A percentile compares a stretch with the other conserved stretches of the same genome.
phyloP scores from a whole-genome alignment of 2,113 vertebrate species.

The Brachypteracias leptosomus region DNA sequence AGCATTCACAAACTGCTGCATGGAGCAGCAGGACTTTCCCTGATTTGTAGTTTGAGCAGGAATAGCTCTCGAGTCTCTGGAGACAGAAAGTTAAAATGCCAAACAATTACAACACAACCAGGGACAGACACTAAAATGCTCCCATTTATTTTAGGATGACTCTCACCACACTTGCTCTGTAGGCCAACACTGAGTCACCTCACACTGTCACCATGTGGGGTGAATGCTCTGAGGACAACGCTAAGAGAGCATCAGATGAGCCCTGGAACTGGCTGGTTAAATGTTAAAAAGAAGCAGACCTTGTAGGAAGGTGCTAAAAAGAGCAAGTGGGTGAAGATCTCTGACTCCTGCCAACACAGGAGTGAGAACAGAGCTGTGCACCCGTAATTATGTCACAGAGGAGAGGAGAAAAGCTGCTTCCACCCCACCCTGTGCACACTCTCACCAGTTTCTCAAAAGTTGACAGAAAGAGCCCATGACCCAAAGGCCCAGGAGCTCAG shows the following conservation, averaged over 20 bases:
- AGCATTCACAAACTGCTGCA: not conserved
- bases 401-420: not conserved
- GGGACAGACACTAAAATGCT: not conserved
- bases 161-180: not conserved
- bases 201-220: not conserved
- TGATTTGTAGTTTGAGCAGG: not conserved
- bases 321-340: not conserved
- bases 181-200: not conserved
- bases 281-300: not conserved
- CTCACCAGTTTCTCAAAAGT: not conserved
- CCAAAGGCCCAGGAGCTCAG: rapidly evolving
- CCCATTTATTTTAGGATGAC: conserved; percentile 18
- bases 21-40: not conserved
- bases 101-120: not conserved
- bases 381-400: not conserved
- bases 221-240: not conserved
- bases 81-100: conserved; percentile 24
- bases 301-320: not conserved
- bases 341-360: not conserved
- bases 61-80: not conserved
- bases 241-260: not conserved
- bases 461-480: not conserved
- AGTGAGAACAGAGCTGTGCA: not conserved
- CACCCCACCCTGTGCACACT: not conserved
- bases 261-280: not conserved